Conservation (phyloP, 2,113 vertebrate species). For the Beaufortia kweichowensis region DNA sequence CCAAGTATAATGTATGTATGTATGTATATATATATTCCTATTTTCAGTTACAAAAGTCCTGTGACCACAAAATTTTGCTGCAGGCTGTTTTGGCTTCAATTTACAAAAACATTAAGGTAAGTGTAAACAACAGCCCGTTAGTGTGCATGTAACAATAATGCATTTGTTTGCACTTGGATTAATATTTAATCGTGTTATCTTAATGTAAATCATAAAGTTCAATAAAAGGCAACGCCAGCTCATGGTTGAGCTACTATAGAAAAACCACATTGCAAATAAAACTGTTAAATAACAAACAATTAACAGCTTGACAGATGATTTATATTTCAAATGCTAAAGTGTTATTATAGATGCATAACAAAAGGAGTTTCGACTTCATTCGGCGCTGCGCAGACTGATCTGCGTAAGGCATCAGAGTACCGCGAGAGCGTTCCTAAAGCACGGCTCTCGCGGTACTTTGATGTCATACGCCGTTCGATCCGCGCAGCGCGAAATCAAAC, state of each 20-base stretch:
- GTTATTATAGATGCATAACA: slow-evolving; percentile 3
- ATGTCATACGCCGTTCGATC: neutral
- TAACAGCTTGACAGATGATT: slow-evolving; percentile 19
- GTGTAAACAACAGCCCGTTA: neutral
- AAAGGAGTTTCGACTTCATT: neutral
- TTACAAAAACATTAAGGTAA: neutral
- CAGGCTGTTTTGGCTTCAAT: neutral
- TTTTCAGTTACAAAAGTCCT: neutral
- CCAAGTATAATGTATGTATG: too few species aligned
- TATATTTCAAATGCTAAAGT: slow-evolving; percentile 14
- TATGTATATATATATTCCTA: neutral
- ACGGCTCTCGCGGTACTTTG: slow-evolving; percentile 47
- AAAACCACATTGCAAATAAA: neutral
- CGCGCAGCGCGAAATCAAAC: too few species aligned
- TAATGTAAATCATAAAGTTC: neutral
- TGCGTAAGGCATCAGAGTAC: too few species aligned
- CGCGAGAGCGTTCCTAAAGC: neutral
- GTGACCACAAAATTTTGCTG: neutral
- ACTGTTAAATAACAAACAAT: too few species aligned
- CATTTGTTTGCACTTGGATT: neutral
- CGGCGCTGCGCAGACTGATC: too few species aligned
- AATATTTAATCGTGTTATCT: neutral
- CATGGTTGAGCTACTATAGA: neutral
- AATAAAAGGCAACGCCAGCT: neutral
- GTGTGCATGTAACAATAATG: neutral